Evolutionary conservation across 2,888 invertebrate species (phyloP).

Genomic region (Piscicola geometra): DNA sequence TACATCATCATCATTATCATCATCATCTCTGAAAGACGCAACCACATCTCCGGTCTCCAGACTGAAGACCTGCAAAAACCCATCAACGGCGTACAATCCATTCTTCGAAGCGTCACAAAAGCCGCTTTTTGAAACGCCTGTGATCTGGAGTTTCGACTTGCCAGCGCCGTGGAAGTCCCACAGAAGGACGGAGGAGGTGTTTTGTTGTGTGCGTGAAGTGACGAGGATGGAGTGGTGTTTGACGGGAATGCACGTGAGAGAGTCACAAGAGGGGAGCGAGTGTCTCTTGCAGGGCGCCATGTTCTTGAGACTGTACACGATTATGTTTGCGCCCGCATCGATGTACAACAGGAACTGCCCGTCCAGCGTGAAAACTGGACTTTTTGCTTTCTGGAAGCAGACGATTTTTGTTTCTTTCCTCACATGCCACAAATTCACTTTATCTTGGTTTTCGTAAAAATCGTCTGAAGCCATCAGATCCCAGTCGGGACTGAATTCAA

Average conservation of each 20-base stretch:
- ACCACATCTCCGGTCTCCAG: constrained; percentile 34
- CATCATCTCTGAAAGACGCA: neutral
- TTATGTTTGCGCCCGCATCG: constrained; percentile 29
- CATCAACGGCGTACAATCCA: constrained; percentile 41
- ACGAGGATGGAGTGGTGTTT: constrained; percentile 35
- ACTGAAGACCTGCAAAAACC: constrained; percentile 41
- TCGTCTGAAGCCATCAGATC: constrained; percentile 32
- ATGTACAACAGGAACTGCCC: constrained; percentile 38
- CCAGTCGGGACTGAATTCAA: constrained; percentile 38
- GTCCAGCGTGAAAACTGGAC: constrained; percentile 42
- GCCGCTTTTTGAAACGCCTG: constrained; percentile 31
- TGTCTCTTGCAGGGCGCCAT: constrained; percentile 19
- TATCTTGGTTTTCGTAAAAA: neutral
- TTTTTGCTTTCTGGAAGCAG: constrained; percentile 29
- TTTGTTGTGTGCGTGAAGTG: constrained; percentile 16
- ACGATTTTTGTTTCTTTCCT: constrained; percentile 33
- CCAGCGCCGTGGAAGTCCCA: constrained; percentile 34
- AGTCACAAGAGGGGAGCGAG: constrained; percentile 11
- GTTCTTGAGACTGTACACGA: constrained; percentile 35
- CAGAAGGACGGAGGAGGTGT: constrained; percentile 13
- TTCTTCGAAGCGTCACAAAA: constrained; percentile 42
- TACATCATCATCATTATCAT: neutral
- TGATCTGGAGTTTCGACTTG: constrained; percentile 3
- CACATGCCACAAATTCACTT: constrained; percentile 36
- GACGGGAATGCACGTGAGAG: constrained; percentile 32